Base-by-base conservation (phyloP, 2,888 invertebrate species). In the Brenthis ino region DNA sequence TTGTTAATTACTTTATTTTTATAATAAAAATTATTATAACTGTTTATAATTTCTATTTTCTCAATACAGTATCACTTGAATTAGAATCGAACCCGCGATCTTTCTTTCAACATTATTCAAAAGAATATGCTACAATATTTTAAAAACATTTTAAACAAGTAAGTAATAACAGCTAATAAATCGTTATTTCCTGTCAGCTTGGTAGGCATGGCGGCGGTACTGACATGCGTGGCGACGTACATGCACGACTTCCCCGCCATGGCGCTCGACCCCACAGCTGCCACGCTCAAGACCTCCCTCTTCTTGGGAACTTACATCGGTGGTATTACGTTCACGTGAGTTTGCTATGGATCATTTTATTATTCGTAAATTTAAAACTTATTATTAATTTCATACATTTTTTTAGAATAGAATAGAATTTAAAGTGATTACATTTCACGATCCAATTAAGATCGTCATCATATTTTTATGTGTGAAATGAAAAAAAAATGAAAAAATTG, bases 241-340 rank as follows among this genome's bases (percentile, higher is more conserved):
- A 95, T 98, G 86, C 96, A 96, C 78, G 97, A 98, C 82, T 96
- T 95, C 86, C 96, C 97, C 3, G 95, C 95, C 68, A 96, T 98
- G 91, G 96, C 96, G 20, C 94, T 95, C 0, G 97, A 97, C 88
- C 97, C 97, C 24, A 95, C 96, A 1, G 95, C 96, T 3, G 95
- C 95, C 77, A 96, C 97, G 54, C 93, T 97, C 75, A 97, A 97
- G 88, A 96, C 97, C 0, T 95, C 97, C 3, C 93, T 97, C 51
- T 97, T 97, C 93, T 94, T 98, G 58, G 98, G 98, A 24, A 97
- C 97, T 0, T 97, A 96, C 88, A 98, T 98, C 80, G 98, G 98
- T 71, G 98, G 97, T 57, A 96, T 98, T 64, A 98, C 98, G 4
- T 97, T 97, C 91, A 97, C 96, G 95, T 95, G 84, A 87, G 86